Base-by-base conservation (phyloP, 2,797 vertebrate species). In the Sebastes minor region DNA sequence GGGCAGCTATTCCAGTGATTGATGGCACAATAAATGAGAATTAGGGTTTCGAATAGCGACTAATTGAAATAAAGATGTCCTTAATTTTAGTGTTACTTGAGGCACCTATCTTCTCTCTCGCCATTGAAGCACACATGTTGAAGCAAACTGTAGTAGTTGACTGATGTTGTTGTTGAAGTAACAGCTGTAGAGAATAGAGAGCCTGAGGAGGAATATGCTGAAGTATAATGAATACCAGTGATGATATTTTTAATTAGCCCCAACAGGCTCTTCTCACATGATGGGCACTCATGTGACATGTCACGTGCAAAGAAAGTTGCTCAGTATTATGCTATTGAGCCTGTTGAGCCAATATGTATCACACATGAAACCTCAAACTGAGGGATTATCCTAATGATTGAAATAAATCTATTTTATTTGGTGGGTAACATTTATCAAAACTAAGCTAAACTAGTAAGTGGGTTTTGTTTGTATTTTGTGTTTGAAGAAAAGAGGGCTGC, bases 241-340 rank as follows among this genome's bases (percentile, higher is more conserved):
- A 76, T n/a, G 56, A 3, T 16, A 23, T 74, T 73, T 67, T 57
- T 72, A 81, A 88, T 84, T 9, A 8, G 27, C 23, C 8, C 32
- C 56, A 57, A 35, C 42, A 70, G 38, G 55, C 71, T 49, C 46
- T 60, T 28, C 56, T 86, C 84, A 82, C 84, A 85, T 85, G 78
- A 77, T 53, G 52, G 16, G 3, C 25, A 69, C 32, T 55, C 84
- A 85, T 74, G 82, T 71, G 80, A 85, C 69, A 67, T 4, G 33
- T 74, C 80, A 82, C 80, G 72, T 72, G 78, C 18, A 27, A 22
- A 65, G 8, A 46, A 46, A 59, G 14, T 14, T 13, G n/a, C 16
- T 52, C 35, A 56, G 32, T n/a, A n/a, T n/a, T n/a, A n/a, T n/a
- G n/a, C n/a, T n/a, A n/a, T n/a, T n/a, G n/a, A n/a, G n/a, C n/a